Evolutionary conservation across 92 coral and sea anemone genomes (phyloP), one percentile per base, ranked within the genome.

Genomic region (Porites cylindrica): DNA sequence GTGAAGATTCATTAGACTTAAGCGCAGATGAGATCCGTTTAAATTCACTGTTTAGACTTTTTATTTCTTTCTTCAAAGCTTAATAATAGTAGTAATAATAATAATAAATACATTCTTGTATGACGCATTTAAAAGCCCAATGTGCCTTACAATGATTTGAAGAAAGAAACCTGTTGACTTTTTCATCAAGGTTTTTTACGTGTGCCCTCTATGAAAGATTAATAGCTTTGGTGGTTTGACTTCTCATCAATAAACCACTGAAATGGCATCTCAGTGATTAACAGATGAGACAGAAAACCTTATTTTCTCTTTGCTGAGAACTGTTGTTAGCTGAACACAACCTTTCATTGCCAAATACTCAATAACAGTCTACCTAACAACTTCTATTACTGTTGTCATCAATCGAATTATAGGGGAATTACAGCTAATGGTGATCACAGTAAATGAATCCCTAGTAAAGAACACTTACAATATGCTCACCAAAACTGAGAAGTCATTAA

Each of bases 371-470:
- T 68, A 26, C 24, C 52, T 77, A 2, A 23, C 61, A 9, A 47
- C 66, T 20, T 77, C 74, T 38, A 84, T 89, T 50, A 88, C 92
- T 29, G 92, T 89, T 3, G 92, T 88, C 13, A 85, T 89, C 19
- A 83, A 51, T 1, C 58, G 19, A 1, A 89, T 70, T 38, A 88
- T 76, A 13, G 80, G 92, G 0, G 60, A 61, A 13, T 38, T 38
- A 38, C 47, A 38, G 47, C 47, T 38, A 38, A 38, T 38, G 47
- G 47, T 38, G 47, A 38, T 38, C 47, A 38, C 47, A 38, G 47
- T 38, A 38, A 38, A 38, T 38, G 47, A 38, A 38, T 38, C 47
- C 47, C 47, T 38, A 38, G 4, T 38, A 38, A 38, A 38, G 5
- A 38, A 38, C 47, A 38, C 47, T 38, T 3, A 38, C 47, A 38